phyloP scores from a whole-genome alignment of 35 echinoderm and acorn worm species.

The Chiridota heheva region DNA sequence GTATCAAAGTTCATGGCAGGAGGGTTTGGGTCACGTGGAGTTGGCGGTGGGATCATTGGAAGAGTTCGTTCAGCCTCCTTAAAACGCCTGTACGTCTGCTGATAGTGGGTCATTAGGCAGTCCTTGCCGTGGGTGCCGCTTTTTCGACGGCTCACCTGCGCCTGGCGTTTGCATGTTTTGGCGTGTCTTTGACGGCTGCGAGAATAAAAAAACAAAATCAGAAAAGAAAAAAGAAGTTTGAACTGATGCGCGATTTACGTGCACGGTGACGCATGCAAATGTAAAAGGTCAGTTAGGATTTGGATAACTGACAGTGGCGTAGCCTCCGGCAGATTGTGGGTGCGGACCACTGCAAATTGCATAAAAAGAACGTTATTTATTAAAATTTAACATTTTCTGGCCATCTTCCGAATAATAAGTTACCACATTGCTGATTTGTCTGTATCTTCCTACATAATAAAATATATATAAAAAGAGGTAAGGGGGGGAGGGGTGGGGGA shows the following conservation, averaged over 20 bases:
- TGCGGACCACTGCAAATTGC: too few relatives aligned
- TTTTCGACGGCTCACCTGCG: background rate
- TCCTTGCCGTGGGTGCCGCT: background rate
- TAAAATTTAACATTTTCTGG: background rate
- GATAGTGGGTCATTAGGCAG: constrained; percentile 72
- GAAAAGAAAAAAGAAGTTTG: background rate
- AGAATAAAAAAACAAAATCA: background rate
- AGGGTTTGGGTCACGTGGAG: constrained; percentile 78
- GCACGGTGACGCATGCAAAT: background rate
- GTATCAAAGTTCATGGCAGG: constrained; percentile 71
- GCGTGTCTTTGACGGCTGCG: constrained; percentile 21
- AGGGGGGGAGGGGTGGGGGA: too few relatives aligned
- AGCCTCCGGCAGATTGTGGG: background rate
- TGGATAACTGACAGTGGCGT: background rate
- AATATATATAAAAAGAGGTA: too few relatives aligned
- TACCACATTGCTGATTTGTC: too few relatives aligned
- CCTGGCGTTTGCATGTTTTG: constrained; percentile 25
- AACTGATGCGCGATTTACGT: too few relatives aligned
- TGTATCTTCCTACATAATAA: too few relatives aligned
- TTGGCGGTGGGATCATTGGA: constrained; percentile 79
- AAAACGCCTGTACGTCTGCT: constrained; percentile 54
- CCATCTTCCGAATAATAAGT: background rate
- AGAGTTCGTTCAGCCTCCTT: constrained; percentile 23
- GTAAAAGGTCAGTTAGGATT: background rate
- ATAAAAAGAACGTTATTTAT: background rate